phyloP scores from a whole-genome alignment of 2,888 invertebrate species.

The Cerceris ruficornis region DNA sequence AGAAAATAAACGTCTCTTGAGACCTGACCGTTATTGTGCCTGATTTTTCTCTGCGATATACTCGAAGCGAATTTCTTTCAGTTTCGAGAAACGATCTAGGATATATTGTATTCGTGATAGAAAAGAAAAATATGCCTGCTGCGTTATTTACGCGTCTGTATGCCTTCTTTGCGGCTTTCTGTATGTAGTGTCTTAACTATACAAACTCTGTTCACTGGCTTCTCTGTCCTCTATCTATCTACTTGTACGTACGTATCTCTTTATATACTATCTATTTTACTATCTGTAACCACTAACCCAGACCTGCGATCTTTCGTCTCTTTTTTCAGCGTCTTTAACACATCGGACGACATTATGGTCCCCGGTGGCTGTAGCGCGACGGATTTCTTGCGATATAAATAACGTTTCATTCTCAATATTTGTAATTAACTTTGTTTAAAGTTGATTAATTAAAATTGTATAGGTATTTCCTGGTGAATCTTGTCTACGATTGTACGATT shows the following conservation, averaged over 20 bases:
- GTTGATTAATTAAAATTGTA: too few species aligned
- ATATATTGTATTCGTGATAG: not conserved
- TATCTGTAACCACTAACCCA: conserved; percentile 54
- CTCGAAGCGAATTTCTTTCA: conserved; percentile 12
- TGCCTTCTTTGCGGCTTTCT: conserved; percentile 52
- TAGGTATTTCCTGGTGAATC: too few species aligned
- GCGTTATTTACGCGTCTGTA: conserved; percentile 32
- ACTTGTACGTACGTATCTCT: conserved; percentile 78
- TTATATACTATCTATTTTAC: conserved; percentile 64
- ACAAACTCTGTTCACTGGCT: conserved; percentile 74
- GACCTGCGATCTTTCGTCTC: conserved; percentile 34
- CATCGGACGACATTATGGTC: too few species aligned
- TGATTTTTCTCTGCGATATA: not conserved
- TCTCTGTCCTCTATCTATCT: conserved; percentile 68
- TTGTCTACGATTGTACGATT: too few species aligned
- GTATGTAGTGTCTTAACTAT: conserved; percentile 61
- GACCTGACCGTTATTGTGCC: conserved; percentile 44
- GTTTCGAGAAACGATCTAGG: not conserved
- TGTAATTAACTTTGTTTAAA: too few species aligned
- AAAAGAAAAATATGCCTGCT: not conserved
- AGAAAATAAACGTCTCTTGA: conserved; percentile 50
- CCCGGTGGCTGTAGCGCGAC: too few species aligned
- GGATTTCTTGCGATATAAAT: too few species aligned
- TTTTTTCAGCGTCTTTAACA: not conserved
- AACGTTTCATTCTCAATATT: too few species aligned